Percentiles rank a stretch among this genome's conserved stretches.
These are phyloP conservation scores for Heliothis subflexa DNA, from an alignment of 1,140 invertebrate species.

Conservation along the genomic window DNA sequence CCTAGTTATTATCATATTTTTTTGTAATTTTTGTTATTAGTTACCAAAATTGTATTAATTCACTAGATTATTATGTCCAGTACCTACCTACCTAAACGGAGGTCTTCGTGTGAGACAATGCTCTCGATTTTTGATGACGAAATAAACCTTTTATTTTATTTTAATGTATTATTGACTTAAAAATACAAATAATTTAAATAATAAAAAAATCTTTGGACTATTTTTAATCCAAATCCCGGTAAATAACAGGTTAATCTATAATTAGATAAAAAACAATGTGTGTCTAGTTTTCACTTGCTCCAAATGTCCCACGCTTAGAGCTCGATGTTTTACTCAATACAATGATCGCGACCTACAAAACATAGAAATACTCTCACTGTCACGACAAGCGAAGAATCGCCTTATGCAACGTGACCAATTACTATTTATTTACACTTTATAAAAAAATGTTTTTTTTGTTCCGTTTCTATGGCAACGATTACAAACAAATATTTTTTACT, in stretches of 20 bases:
- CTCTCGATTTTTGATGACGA: too few relatives aligned
- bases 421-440: conserved; percentile 9
- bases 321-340: conserved; percentile 52
- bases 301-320: conserved; percentile 55
- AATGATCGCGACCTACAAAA: conserved; percentile 77
- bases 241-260: background rate
- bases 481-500: too few relatives aligned
- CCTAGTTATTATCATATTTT: background rate
- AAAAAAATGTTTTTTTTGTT: background rate
- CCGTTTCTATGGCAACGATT: background rate
- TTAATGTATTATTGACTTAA: too few relatives aligned
- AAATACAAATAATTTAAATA: too few relatives aligned
- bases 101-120: too few relatives aligned
- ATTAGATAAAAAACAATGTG: conserved; percentile 37
- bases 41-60: too few relatives aligned
- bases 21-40: background rate
- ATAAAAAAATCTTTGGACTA: too few relatives aligned
- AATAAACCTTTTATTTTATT: too few relatives aligned
- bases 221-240: too few relatives aligned
- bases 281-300: conserved; percentile 52
- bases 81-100: too few relatives aligned
- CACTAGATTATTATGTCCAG: too few relatives aligned
- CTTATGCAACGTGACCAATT: conserved; percentile 59
- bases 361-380: conserved; percentile 75
- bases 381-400: conserved; percentile 56